These are phyloP conservation scores for Octomys mimax DNA, from an alignment of 2,797 vertebrate species.

Conservation along the genomic window DNA sequence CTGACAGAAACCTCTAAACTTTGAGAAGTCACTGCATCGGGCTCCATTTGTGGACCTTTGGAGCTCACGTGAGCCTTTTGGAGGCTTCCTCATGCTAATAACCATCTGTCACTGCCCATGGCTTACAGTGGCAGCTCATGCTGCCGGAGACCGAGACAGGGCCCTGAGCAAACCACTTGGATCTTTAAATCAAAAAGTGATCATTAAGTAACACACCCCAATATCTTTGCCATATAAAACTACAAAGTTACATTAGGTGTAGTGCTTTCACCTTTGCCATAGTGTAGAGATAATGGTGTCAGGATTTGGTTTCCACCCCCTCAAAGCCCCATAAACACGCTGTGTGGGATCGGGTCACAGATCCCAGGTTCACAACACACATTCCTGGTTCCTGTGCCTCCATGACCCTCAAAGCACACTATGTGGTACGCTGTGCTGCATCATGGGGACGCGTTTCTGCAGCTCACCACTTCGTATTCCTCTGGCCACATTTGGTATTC, in stretches of 20 bases:
- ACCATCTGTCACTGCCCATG: slow-evolving; percentile 55
- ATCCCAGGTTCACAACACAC: not conserved
- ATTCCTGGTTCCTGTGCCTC: not conserved
- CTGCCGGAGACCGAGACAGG: slow-evolving; percentile 44
- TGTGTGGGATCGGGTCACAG: not conserved
- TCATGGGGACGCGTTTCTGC: rapidly evolving
- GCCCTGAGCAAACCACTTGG: slow-evolving; percentile 55
- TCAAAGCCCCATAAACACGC: slow-evolving; percentile 7
- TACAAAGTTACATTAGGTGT: slow-evolving; percentile 32
- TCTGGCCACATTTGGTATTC: not conserved
- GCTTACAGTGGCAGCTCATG: slow-evolving; percentile 35
- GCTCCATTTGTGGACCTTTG: slow-evolving; percentile 32
- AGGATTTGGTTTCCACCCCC: slow-evolving; percentile 62
- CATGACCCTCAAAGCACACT: slow-evolving; percentile 24
- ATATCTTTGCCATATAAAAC: slow-evolving; percentile 52
- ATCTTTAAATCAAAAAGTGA: slow-evolving; percentile 79
- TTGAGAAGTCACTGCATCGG: not conserved
- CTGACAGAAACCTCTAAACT: slow-evolving; percentile 37
- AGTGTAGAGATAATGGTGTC: slow-evolving; percentile 27
- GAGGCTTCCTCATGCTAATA: slow-evolving; percentile 56
- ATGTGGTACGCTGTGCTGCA: not conserved
- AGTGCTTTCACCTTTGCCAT: slow-evolving; percentile 69
- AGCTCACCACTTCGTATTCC: not conserved
- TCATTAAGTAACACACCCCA: slow-evolving; percentile 63
- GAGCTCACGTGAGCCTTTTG: not conserved